Conservation (phyloP, 2,888 invertebrate genomes). For the Hypena proboscidalis region DNA sequence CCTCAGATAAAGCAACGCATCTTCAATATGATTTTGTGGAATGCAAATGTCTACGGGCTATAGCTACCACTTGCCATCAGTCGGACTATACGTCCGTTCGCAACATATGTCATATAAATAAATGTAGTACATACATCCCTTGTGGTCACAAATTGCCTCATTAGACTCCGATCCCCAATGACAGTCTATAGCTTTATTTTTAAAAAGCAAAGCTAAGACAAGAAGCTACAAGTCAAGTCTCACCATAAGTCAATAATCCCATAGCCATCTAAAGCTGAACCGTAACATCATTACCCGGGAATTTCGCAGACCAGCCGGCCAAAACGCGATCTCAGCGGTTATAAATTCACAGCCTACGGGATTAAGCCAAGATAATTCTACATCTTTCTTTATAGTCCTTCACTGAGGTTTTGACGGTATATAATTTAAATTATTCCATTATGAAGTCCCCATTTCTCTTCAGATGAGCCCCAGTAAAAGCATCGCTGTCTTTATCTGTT, state of each 20-base stretch:
- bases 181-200: too few relatives aligned
- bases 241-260: constrained; percentile 13
- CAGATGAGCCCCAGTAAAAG: constrained; percentile 38
- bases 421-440: constrained; percentile 74
- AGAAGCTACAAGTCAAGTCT: constrained; percentile 5
- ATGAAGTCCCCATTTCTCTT: constrained; percentile 52
- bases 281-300: constrained; percentile 30
- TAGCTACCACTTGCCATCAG: too few relatives aligned
- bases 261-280: constrained; percentile 3
- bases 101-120: too few relatives aligned
- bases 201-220: too few relatives aligned
- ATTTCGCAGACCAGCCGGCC: constrained; percentile 56
- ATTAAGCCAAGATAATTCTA: constrained; percentile 64
- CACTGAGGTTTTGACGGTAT: constrained; percentile 61
- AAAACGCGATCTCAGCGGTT: constrained; percentile 64
- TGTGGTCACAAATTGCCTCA: too few relatives aligned
- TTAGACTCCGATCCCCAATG: too few relatives aligned
- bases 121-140: too few relatives aligned
- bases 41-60: too few relatives aligned
- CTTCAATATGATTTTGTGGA: too few relatives aligned
- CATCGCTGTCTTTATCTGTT: constrained; percentile 35
- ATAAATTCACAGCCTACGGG: constrained; percentile 65
- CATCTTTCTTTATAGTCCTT: constrained; percentile 68
- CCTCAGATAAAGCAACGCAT: too few relatives aligned
- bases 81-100: too few relatives aligned